Evolutionary conservation across 1,140 invertebrate species (phyloP).

Genomic region (Cepaea nemoralis): DNA sequence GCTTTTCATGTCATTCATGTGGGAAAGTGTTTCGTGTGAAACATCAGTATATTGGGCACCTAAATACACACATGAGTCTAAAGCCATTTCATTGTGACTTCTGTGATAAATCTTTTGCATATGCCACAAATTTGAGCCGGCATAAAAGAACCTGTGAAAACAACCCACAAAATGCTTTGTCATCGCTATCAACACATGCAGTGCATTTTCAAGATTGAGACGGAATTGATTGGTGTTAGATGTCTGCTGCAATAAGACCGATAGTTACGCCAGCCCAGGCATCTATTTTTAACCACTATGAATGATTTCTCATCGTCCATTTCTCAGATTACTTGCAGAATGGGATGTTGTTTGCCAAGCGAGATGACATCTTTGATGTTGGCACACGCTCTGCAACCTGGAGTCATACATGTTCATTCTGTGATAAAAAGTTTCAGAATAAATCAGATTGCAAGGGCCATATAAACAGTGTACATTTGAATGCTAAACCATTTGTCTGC

Average conservation of each 20-base stretch:
- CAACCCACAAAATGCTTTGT: slow-evolving; percentile 30
- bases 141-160: slow-evolving; percentile 45
- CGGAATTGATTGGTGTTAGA: slow-evolving; percentile 1
- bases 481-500: slow-evolving; percentile 37
- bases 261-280: slow-evolving; percentile 3
- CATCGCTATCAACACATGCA: neutral
- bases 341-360: neutral
- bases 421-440: slow-evolving; percentile 39
- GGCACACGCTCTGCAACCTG: neutral
- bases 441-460: slow-evolving; percentile 40
- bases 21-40: slow-evolving; percentile 41
- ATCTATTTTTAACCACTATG: neutral
- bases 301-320: slow-evolving; percentile 23
- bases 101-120: slow-evolving; percentile 46
- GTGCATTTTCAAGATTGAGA: slow-evolving; percentile 13
- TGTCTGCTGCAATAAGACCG: neutral
- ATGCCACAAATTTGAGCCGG: slow-evolving; percentile 46
- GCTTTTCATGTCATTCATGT: slow-evolving; percentile 43
- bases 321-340: slow-evolving; percentile 6
- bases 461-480: slow-evolving; percentile 41
- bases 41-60: slow-evolving; percentile 46
- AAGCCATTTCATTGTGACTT: slow-evolving; percentile 47
- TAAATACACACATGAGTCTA: slow-evolving; percentile 43
- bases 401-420: slow-evolving; percentile 28
- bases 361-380: neutral